phyloP scores from a whole-genome alignment of 2,888 invertebrate genomes.

The Drosophila prostipennis region DNA sequence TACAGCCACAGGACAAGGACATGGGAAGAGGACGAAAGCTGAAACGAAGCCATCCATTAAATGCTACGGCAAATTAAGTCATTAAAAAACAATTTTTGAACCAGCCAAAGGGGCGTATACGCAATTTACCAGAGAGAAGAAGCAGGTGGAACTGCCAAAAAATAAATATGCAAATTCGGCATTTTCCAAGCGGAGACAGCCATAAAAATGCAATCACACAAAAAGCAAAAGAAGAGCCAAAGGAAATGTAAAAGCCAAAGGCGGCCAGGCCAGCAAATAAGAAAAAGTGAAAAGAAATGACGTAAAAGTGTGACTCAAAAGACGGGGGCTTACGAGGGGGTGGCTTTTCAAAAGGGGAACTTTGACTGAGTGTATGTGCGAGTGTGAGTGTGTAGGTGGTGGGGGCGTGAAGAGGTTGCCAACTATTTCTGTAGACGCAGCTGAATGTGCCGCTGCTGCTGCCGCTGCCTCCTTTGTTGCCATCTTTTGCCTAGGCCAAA shows the following conservation, averaged over 20 bases:
- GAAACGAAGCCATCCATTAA: constrained; percentile 50
- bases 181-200: constrained; percentile 22
- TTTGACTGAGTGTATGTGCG: not conserved
- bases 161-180: constrained; percentile 64
- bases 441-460: constrained; percentile 43
- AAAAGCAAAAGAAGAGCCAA: constrained; percentile 48
- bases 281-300: constrained; percentile 67
- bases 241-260: constrained; percentile 46
- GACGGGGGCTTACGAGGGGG: constrained; percentile 2
- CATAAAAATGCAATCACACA: constrained; percentile 69
- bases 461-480: constrained; percentile 42
- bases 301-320: constrained; percentile 70
- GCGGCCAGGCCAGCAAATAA: constrained; percentile 47
- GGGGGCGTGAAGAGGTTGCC: constrained; percentile 32
- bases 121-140: constrained; percentile 14
- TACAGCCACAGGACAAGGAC: constrained; percentile 34
- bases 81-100: constrained; percentile 67
- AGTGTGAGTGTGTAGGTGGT: constrained; percentile 11
- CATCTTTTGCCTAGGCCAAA: constrained; percentile 53
- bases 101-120: constrained; percentile 53
- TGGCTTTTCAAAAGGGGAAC: not conserved
- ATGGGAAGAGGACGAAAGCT: not conserved
- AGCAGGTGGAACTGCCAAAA: constrained; percentile 42
- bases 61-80: constrained; percentile 65
- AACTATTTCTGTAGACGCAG: constrained; percentile 73